These are phyloP conservation scores for Podarcis cretensis DNA, from an alignment of 2,113 vertebrate genomes.

Conservation along the genomic window DNA sequence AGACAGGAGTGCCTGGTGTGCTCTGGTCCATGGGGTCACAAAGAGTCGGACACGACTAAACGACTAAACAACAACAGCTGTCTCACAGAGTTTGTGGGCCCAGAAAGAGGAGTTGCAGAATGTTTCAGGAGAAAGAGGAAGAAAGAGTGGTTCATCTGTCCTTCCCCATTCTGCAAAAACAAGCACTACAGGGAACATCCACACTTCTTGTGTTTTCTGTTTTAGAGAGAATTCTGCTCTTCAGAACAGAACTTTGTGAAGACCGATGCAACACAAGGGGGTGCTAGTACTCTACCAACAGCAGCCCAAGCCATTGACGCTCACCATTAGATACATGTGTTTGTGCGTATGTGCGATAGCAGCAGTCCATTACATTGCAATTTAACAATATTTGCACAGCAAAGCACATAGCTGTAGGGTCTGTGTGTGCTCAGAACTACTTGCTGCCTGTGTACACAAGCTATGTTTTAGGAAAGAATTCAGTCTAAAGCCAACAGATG, in stretches of 20 bases:
- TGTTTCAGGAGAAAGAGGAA: background rate
- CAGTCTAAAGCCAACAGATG: background rate
- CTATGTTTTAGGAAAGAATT: background rate
- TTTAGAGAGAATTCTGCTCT: background rate
- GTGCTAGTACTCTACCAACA: slow-evolving; percentile 53
- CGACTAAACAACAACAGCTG: background rate
- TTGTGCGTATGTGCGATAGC: background rate
- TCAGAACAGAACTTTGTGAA: rapidly evolving
- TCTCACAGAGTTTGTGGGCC: background rate
- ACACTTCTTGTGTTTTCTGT: background rate
- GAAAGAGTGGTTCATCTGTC: too few relatives aligned
- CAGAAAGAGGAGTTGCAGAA: background rate
- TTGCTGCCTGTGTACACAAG: background rate
- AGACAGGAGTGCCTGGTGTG: too few relatives aligned
- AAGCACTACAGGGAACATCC: background rate
- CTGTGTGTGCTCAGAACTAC: background rate
- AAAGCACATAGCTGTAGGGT: slow-evolving; percentile 7
- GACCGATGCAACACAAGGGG: slow-evolving; percentile 40
- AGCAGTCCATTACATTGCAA: rapidly evolving
- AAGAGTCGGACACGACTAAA: too few relatives aligned
- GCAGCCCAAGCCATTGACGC: rapidly evolving
- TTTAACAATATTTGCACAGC: slow-evolving; percentile 9
- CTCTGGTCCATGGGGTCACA: too few relatives aligned
- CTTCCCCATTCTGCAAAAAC: background rate
- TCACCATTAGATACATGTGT: rapidly evolving